Base-by-base conservation (phyloP, 2,888 invertebrate species). In the Agrypnus murinus region DNA sequence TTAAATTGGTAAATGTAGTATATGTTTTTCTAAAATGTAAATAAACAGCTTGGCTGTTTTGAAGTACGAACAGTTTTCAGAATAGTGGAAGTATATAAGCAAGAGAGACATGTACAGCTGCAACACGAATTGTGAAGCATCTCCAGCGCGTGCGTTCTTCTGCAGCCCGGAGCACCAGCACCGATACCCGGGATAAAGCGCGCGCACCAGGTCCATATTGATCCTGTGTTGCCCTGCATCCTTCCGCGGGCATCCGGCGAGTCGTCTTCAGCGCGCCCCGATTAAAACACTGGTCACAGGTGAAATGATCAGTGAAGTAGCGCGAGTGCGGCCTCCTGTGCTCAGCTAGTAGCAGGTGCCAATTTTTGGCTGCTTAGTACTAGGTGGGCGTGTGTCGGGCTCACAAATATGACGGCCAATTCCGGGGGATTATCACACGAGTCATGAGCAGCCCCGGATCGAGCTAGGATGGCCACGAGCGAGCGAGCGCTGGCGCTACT, bases 141-240 rank as follows among this genome's bases (percentile, higher is more conserved):
- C 45, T 9, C 32, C 17, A 60, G 84, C 80, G 84, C 84, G 83
- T 83, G 87, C 81, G 86, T 85, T 77, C 81, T 48, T 68, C 71
- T 74, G 75, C 76, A 71, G 74, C 75, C 81, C 82, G 86, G 82
- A 77, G 85, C 87, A 85, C 84, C 87, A 81, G 87, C 88, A 85
- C 86, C 84, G 81, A 86, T 87, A 83, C 87, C 88, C 79, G 88
- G 88, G 82, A 88, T 87, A 86, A 83, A 75, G 78, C 78, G 80
- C 79, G 82, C 79, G 83, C 83, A 73, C 77, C 74, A 60, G 72
- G 68, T 72, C 72, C 75, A 75, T 79, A 79, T 79, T 79, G 78
- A 79, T 79, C 75, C 75, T 73, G 67, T 74, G 69, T 74, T 74
- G 71, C 66, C 73, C 74, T 74, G 69, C 72, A 74, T 69, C 76